Evolutionary conservation across 2,797 vertebrate species (phyloP).

Genomic region (Acrossocheilus fasciatus): DNA sequence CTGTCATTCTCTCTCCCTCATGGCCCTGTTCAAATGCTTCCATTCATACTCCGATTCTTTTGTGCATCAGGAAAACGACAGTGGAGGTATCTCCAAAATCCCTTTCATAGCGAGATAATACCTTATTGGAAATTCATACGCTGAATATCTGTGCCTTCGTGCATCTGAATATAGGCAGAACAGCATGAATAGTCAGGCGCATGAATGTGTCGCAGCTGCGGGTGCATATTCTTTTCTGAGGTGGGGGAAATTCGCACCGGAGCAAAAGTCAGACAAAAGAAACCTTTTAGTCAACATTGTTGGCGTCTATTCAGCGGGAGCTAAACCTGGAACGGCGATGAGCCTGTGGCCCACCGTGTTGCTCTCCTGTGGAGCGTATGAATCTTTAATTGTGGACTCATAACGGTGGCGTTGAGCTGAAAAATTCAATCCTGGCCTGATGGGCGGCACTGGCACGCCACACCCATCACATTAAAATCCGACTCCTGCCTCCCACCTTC

Average conservation of each 20-base stretch:
- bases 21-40: constrained; percentile 38
- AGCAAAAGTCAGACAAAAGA: constrained; percentile 64
- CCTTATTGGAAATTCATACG: constrained; percentile 73
- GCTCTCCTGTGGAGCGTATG: constrained; percentile 52
- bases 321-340: constrained; percentile 5
- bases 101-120: constrained; percentile 64
- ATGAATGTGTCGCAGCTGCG: constrained; percentile 72
- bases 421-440: constrained; percentile 65
- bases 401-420: constrained; percentile 43
- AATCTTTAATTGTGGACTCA: constrained; percentile 69
- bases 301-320: not conserved
- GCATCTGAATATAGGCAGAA: constrained; percentile 71
- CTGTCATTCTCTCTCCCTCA: constrained; percentile 14
- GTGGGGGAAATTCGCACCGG: constrained; percentile 62
- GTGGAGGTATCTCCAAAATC: constrained; percentile 58
- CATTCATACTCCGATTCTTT: constrained; percentile 48
- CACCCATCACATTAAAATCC: constrained; percentile 29
- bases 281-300: constrained; percentile 53
- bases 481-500: constrained; percentile 3
- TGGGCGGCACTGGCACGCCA: constrained; percentile 55
- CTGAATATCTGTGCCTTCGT: constrained; percentile 50
- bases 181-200: constrained; percentile 71
- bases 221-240: constrained; percentile 68
- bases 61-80: constrained; percentile 57
- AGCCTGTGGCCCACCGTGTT: constrained; percentile 11